phyloP scores from a whole-genome alignment of 2,113 vertebrate species.

The Thermophis baileyi region DNA sequence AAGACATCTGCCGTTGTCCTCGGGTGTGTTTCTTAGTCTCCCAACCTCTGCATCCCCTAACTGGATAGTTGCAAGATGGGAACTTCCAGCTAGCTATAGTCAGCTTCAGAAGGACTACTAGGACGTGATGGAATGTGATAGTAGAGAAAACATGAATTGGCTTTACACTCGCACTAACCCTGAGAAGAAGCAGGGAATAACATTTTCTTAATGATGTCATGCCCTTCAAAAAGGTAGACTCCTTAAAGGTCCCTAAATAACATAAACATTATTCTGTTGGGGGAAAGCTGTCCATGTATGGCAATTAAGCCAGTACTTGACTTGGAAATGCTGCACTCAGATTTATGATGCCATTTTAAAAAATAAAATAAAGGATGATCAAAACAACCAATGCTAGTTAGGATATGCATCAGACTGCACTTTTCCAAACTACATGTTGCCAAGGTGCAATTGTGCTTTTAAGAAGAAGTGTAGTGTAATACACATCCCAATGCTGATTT shows the following conservation, averaged over 20 bases:
- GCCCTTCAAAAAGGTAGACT: background rate
- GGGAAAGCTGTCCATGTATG: background rate
- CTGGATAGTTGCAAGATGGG: background rate
- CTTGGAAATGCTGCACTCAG: background rate
- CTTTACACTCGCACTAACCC: background rate
- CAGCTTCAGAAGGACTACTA: background rate
- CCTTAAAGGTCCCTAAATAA: background rate
- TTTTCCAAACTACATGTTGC: background rate
- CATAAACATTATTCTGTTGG: background rate
- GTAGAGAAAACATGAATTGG: background rate
- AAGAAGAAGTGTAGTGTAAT: background rate
- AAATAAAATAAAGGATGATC: background rate
- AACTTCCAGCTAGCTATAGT: background rate
- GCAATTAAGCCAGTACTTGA: background rate
- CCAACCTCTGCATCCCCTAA: background rate
- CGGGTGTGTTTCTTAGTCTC: background rate
- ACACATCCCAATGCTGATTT: background rate
- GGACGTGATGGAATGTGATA: no score
- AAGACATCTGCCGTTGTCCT: background rate
- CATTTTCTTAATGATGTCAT: background rate
- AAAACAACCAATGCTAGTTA: background rate
- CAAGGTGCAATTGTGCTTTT: background rate
- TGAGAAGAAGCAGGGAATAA: background rate
- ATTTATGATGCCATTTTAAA: background rate
- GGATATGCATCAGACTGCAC: background rate